Evolutionary conservation across 2,113 vertebrate genomes (phyloP).

Genomic region (Gopherus flavomarginatus): DNA sequence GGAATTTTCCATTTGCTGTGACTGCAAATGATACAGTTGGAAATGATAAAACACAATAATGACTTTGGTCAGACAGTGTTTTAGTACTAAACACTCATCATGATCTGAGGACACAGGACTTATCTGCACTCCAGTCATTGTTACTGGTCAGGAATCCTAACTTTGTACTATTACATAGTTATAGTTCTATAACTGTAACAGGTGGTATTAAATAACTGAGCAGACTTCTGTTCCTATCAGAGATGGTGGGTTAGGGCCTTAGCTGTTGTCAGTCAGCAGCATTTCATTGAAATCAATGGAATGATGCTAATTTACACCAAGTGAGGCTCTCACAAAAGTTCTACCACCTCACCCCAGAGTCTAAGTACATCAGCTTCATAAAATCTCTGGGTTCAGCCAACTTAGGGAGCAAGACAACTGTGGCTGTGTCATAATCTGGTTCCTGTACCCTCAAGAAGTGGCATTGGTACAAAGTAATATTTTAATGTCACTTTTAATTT

Average conservation of each 20-base stretch:
- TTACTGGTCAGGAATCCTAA: neutral
- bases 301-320: neutral
- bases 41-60: neutral
- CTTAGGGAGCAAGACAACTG: neutral
- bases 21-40: neutral
- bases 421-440: neutral
- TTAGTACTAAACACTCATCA: neutral
- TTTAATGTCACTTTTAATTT: neutral
- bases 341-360: neutral
- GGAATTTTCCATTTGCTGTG: neutral
- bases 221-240: neutral
- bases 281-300: neutral
- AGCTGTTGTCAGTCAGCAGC: neutral
- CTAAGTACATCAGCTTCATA: neutral
- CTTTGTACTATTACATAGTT: neutral
- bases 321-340: neutral
- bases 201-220: neutral
- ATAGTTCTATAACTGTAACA: neutral
- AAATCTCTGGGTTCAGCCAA: neutral
- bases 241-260: neutral
- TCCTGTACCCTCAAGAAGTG: neutral
- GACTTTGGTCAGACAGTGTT: fast-evolving
- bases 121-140: fast-evolving
- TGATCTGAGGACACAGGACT: fast-evolving
- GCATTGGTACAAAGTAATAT: neutral